Percentiles rank a stretch among this genome's conserved stretches.
Evolutionary conservation across 2,113 vertebrate species (phyloP).

Genomic region (Dendrocopos noguchii): DNA sequence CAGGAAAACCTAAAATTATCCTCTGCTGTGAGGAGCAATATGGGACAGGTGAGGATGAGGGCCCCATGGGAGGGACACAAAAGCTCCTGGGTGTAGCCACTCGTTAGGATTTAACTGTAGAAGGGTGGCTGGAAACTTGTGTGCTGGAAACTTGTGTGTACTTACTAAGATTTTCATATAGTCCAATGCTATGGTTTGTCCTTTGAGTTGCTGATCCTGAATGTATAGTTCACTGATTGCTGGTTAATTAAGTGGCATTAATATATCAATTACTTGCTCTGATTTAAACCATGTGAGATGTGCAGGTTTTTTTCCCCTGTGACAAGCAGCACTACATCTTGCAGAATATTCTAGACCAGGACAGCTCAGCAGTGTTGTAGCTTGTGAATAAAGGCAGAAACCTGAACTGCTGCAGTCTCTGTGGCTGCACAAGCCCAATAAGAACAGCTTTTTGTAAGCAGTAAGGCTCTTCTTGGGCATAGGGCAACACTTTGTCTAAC

Average conservation of each 20-base stretch:
- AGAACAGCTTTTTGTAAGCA: background rate
- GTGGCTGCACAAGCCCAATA: background rate
- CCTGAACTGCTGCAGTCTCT: background rate
- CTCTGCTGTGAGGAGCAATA: fast-evolving
- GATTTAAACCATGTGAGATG: background rate
- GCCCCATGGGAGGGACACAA: fast-evolving
- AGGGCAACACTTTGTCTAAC: background rate
- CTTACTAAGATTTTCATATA: background rate
- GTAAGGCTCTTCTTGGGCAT: background rate
- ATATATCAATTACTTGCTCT: conserved; percentile 22
- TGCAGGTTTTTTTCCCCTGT: background rate
- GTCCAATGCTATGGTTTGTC: background rate
- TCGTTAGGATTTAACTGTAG: background rate
- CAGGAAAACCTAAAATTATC: background rate
- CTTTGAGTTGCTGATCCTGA: background rate
- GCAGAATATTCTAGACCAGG: background rate
- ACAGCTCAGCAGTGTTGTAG: background rate
- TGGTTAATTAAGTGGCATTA: conserved; percentile 18
- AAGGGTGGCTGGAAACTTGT: background rate
- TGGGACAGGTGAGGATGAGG: fast-evolving
- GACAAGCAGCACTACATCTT: background rate
- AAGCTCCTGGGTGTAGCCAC: fast-evolving
- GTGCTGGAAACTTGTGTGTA: background rate
- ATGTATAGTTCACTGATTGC: background rate
- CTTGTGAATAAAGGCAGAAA: background rate